phyloP scores from a whole-genome alignment of 2,888 invertebrate genomes.

The Tetragonula carbonaria region DNA sequence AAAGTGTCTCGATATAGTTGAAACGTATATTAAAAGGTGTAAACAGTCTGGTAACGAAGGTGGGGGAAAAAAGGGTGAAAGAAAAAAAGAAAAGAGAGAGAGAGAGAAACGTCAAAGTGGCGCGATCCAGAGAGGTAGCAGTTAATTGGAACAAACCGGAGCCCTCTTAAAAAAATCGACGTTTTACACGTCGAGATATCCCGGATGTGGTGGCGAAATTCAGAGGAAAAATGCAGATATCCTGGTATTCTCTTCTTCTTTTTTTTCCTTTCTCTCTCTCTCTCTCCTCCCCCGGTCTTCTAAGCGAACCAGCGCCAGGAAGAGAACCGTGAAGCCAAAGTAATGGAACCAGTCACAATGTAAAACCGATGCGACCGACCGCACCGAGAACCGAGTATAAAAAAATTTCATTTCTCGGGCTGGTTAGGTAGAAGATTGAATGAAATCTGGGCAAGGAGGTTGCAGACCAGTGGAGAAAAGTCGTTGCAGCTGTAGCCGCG shows the following conservation, averaged over 20 bases:
- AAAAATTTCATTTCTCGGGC: slow-evolving; percentile 57
- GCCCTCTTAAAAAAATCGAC: background rate
- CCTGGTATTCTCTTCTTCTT: background rate
- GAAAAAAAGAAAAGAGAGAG: no score
- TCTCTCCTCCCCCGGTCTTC: no score
- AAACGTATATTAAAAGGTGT: background rate
- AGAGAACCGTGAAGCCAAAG: slow-evolving; percentile 7
- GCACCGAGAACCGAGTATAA: slow-evolving; percentile 30
- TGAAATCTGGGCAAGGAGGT: slow-evolving; percentile 51
- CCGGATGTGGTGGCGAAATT: background rate
- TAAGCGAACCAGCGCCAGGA: background rate
- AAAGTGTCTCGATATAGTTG: background rate
- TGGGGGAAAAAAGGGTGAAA: background rate
- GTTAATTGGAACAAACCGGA: slow-evolving; percentile 11
- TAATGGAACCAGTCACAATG: slow-evolving; percentile 50
- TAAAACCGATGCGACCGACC: slow-evolving; percentile 53
- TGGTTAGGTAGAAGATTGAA: slow-evolving; percentile 58
- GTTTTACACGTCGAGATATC: background rate
- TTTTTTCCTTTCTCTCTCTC: background rate
- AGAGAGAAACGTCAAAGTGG: background rate
- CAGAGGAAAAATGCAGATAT: slow-evolving; percentile 3
- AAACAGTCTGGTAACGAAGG: background rate
- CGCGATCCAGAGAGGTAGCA: background rate
- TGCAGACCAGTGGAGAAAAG: slow-evolving; percentile 35
- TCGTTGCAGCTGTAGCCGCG: slow-evolving; percentile 48